A percentile compares a stretch with the other conserved stretches of the same genome.
Conservation (phyloP, 2,113 vertebrate species). For the Cavia porcellus region DNA sequence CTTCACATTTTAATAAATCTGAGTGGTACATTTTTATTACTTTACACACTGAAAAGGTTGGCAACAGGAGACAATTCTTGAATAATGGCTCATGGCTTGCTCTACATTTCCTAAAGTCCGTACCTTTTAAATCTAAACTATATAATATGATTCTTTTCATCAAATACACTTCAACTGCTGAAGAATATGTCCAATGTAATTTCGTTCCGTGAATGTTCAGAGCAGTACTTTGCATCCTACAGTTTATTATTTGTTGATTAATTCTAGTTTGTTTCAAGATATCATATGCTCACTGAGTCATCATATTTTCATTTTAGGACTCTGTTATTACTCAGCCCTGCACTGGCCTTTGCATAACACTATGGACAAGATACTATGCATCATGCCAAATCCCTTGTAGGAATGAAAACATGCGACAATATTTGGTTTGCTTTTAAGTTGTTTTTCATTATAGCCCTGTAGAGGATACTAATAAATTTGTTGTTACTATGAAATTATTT, state of each 20-base stretch:
- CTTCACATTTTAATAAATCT: slow-evolving; percentile 57
- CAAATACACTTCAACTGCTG: slow-evolving; percentile 48
- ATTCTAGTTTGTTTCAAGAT: slow-evolving; percentile 61
- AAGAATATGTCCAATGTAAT: slow-evolving; percentile 56
- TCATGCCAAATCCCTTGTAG: slow-evolving; percentile 52
- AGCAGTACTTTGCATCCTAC: slow-evolving; percentile 24
- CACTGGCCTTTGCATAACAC: neutral
- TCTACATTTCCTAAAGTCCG: slow-evolving; percentile 33
- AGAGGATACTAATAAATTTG: slow-evolving; percentile 68
- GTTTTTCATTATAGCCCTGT: slow-evolving; percentile 62
- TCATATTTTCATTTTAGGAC: slow-evolving; percentile 66
- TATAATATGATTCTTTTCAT: slow-evolving; percentile 61
- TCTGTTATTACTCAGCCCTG: slow-evolving; percentile 52
- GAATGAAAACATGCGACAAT: slow-evolving; percentile 65
- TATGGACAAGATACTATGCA: slow-evolving; percentile 1
- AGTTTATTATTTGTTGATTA: slow-evolving; percentile 8
- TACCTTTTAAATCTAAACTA: slow-evolving; percentile 65
- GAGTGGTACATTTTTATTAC: slow-evolving; percentile 51
- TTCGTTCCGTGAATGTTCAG: slow-evolving; percentile 42
- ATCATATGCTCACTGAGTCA: slow-evolving; percentile 40
- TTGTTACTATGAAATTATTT: slow-evolving; percentile 59
- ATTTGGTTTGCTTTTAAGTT: slow-evolving; percentile 39
- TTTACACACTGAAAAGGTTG: slow-evolving; percentile 57
- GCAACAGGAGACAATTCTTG: slow-evolving; percentile 52
- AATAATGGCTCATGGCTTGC: slow-evolving; percentile 45